Base-by-base conservation (phyloP, 2,113 vertebrate species). In the Leptocoma aspasia region DNA sequence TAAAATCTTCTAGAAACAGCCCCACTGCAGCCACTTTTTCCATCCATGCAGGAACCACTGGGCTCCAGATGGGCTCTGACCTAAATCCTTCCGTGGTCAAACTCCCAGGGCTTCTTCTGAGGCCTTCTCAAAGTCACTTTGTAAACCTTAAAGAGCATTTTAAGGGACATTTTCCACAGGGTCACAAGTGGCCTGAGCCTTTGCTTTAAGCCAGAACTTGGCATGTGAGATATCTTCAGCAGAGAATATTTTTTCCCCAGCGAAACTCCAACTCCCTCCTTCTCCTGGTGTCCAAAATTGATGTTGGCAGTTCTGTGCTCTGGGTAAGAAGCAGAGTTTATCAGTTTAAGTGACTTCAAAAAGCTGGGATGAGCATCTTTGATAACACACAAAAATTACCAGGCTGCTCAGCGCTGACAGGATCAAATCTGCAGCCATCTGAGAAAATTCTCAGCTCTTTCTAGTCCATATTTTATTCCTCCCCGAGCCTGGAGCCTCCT, bases 221-320 rank as follows among this genome's bases (percentile, higher is more conserved):
- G 56, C 77, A 53, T 39, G 54, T 0, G 3, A 89, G 52, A 60
- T 44, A 17, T 79, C 76, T 65, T n/a, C 77, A 87, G 31, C 50
- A 21, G 23, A 33, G 26, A 75, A 71, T 41, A 19, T 86, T 85
- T 76, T 72, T 66, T 42, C 23, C 57, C 47, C 12, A 47, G 47
- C 18, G 0, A 42, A 88, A 59, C 19, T 73, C 79, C 31, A 35
- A 13, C 15, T 68, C 16, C 15, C 18, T 83, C 57, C 45, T 53
- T 71, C 5, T 41, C 60, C 83, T 11, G 7, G 27, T 78, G 47
- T 12, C 41, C 81, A n/a, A 15, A 95, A 91, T 71, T 21, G 80
- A 82, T 64, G 69, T 33, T 97, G 95, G 69, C 92, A 76, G 77
- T 22, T 94, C 35, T 82, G 83, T 82, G 89, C 95, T 95, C 45